Evolutionary conservation across 2,888 invertebrate genomes (phyloP).

Genomic region (Eupithecia inturbata): DNA sequence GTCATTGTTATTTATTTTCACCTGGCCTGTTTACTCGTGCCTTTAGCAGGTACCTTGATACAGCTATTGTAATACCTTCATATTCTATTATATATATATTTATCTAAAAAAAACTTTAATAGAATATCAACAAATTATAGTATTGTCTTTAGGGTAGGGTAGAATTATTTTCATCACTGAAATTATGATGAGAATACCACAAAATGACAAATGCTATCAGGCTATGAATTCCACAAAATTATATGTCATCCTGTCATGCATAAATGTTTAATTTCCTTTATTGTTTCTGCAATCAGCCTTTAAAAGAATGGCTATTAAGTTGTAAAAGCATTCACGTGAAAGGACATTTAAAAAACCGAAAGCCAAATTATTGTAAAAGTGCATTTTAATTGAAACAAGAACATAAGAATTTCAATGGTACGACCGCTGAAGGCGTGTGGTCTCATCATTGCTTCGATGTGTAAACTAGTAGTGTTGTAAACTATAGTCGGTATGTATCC

Average conservation of each 20-base stretch:
- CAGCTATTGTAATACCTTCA: background rate
- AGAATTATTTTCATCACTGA: too few relatives aligned
- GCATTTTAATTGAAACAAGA: constrained; percentile 13
- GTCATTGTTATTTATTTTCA: constrained; percentile 5
- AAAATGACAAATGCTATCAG: too few relatives aligned
- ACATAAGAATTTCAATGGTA: constrained; percentile 6
- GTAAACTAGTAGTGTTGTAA: constrained; percentile 8
- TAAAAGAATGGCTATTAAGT: background rate
- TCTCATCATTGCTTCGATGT: constrained; percentile 7
- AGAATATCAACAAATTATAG: background rate
- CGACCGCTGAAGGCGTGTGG: background rate
- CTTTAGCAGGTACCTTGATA: background rate
- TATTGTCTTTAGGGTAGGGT: too few relatives aligned
- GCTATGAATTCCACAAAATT: background rate
- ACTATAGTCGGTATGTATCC: constrained; percentile 3
- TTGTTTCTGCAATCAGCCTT: constrained; percentile 3
- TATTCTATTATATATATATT: too few relatives aligned
- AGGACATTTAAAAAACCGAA: constrained; percentile 9
- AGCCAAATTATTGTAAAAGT: constrained; percentile 1
- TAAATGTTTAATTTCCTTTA: constrained; percentile 1
- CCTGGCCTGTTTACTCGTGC: background rate
- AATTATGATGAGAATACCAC: too few relatives aligned
- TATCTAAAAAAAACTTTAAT: background rate
- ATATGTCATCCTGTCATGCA: background rate
- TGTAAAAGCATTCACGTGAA: constrained; percentile 14